These are phyloP conservation scores for Clarias platycephalus DNA, from an alignment of 2,797 vertebrate genomes.

Conservation along the genomic window DNA sequence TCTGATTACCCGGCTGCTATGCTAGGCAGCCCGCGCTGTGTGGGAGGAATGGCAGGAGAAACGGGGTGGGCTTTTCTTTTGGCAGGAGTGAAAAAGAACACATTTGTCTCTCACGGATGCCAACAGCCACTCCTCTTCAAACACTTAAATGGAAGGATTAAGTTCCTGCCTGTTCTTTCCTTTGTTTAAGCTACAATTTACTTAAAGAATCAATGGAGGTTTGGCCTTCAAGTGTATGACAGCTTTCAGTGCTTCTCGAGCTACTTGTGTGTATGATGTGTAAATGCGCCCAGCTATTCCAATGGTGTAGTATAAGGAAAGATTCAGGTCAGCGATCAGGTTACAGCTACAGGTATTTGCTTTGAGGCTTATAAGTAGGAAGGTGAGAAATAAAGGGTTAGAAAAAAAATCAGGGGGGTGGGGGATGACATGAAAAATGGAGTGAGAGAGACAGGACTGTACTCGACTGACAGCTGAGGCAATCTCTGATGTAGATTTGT, in stretches of 20 bases:
- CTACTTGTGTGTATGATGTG: slow-evolving; percentile 40
- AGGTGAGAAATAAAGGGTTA: neutral
- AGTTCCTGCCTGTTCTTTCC: slow-evolving; percentile 53
- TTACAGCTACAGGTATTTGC: slow-evolving; percentile 17
- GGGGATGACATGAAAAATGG: neutral
- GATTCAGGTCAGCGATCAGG: slow-evolving; percentile 19
- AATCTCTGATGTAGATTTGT: neutral
- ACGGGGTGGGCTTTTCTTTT: slow-evolving; percentile 46
- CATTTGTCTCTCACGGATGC: slow-evolving; percentile 48
- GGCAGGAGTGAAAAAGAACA: slow-evolving; percentile 55
- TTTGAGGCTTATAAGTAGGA: neutral
- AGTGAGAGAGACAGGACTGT: neutral
- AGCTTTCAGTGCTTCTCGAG: slow-evolving; percentile 37
- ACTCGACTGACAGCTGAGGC: neutral
- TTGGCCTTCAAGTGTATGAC: slow-evolving; percentile 34
- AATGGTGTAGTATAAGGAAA: slow-evolving; percentile 14
- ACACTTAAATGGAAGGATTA: slow-evolving; percentile 55
- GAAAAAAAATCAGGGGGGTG: neutral
- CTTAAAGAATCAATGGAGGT: slow-evolving; percentile 51
- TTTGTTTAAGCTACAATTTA: slow-evolving; percentile 51
- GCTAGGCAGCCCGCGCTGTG: slow-evolving; percentile 43
- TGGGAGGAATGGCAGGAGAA: slow-evolving; percentile 38
- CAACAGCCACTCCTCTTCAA: slow-evolving; percentile 51
- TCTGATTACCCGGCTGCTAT: slow-evolving; percentile 26
- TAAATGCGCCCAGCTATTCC: slow-evolving; percentile 35